phyloP scores from a whole-genome alignment of 30 jellyfish, hydroid and myxozoan genomes.

The Aurelia sp. region DNA sequence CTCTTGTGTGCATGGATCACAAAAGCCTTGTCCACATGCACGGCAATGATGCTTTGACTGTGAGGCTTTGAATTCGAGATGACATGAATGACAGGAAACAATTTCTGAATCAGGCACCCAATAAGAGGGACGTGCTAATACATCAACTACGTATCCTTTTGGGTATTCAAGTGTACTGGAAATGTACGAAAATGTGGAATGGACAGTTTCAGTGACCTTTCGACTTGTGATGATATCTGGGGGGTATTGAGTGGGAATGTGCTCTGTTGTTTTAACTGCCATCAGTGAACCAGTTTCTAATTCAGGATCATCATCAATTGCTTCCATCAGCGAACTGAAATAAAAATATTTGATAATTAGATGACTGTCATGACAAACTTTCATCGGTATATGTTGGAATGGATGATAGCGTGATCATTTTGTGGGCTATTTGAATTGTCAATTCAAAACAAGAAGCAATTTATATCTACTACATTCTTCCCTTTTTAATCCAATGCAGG shows the following conservation, averaged over 20 bases:
- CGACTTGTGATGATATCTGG: conserved; percentile 91
- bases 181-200: conserved; percentile 90
- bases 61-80: conserved; percentile 56
- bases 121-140: conserved; percentile 89
- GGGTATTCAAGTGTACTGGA: conserved; percentile 96
- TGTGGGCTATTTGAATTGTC: too few species aligned
- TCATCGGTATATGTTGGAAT: too few species aligned
- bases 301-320: conserved; percentile 94
- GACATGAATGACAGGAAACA: conserved; percentile 67
- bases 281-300: conserved; percentile 94
- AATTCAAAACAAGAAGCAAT: too few species aligned
- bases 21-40: conserved; percentile 94
- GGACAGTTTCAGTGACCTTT: conserved; percentile 92
- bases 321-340: conserved; percentile 91
- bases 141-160: conserved; percentile 87
- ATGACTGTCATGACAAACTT: too few species aligned
- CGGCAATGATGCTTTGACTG: conserved; percentile 97
- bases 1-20: conserved; percentile 85
- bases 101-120: conserved; percentile 96
- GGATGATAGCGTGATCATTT: too few species aligned
- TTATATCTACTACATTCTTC: too few species aligned
- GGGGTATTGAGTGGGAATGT: conserved; percentile 89
- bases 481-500: too few species aligned
- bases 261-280: conserved; percentile 84
- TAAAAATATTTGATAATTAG: neutral